Evolutionary conservation across 2,113 vertebrate species (phyloP).

Genomic region (Lontra canadensis): DNA sequence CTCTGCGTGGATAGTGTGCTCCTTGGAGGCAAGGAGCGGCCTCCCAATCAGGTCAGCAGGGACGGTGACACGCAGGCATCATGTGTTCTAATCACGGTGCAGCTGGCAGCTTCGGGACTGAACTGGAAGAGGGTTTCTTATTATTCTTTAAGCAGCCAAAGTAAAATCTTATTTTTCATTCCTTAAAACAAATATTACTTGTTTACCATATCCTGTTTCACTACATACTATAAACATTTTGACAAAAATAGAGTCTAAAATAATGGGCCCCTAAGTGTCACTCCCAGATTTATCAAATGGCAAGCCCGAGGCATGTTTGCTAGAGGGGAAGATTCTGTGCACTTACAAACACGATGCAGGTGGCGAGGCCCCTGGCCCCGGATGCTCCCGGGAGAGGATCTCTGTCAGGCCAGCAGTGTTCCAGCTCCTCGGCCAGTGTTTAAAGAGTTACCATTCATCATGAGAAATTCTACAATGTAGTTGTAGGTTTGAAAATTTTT

Average conservation of each 20-base stretch:
- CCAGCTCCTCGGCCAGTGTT: neutral
- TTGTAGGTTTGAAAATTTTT: constrained; percentile 26
- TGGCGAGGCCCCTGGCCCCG: fast-evolving
- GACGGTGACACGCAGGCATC: fast-evolving
- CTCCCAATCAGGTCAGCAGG: neutral
- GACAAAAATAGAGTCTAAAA: neutral
- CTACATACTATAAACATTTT: neutral
- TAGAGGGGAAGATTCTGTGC: neutral
- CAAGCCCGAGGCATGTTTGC: neutral
- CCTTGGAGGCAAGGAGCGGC: neutral
- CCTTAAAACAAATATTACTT: neutral
- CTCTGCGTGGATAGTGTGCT: neutral
- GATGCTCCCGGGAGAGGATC: neutral
- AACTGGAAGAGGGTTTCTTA: neutral
- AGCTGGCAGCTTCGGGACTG: neutral
- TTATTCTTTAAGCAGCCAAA: neutral
- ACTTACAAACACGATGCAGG: neutral
- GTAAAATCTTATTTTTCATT: neutral
- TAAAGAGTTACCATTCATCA: neutral
- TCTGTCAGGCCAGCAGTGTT: fast-evolving
- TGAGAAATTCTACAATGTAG: neutral
- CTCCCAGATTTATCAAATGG: too few relatives aligned
- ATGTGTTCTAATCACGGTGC: fast-evolving
- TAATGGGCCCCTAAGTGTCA: neutral
- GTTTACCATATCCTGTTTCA: neutral